phyloP scores from a whole-genome alignment of 2,888 invertebrate genomes.

The Meliscaeva auricollis region DNA sequence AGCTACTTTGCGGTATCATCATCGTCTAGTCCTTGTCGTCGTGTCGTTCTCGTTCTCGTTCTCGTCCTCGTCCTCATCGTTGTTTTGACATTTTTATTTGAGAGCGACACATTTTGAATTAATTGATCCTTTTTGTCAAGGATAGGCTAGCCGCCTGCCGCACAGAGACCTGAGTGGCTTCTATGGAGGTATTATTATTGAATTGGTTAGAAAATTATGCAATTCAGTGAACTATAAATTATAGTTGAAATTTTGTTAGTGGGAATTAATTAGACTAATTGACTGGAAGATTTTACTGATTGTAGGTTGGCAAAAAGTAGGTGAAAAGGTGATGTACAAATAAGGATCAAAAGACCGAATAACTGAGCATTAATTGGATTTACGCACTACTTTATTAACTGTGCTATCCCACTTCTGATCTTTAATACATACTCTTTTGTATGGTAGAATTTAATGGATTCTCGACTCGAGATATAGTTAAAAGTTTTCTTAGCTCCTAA shows the following conservation, averaged over 20 bases:
- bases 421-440: no score
- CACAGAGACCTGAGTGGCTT: not conserved
- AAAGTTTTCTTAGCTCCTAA: not conserved
- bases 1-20: conserved; percentile 7
- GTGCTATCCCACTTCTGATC: no score
- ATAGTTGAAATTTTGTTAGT: no score
- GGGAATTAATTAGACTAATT: no score
- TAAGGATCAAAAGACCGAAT: no score
- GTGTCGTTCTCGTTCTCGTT: not conserved
- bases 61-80: not conserved
- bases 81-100: conserved; percentile 33
- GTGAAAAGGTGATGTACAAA: no score
- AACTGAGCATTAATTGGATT: no score
- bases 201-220: not conserved
- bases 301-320: no score
- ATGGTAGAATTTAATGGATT: no score
- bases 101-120: conserved; percentile 20
- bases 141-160: not conserved
- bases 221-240: not conserved
- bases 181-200: not conserved
- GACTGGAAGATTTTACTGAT: no score
- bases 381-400: no score
- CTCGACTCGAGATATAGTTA: no score
- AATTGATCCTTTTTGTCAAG: conserved; percentile 15
- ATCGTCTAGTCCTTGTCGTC: not conserved